Evolutionary conservation across 2,113 vertebrate genomes (phyloP).

Genomic region (Peromyscus maniculatus): DNA sequence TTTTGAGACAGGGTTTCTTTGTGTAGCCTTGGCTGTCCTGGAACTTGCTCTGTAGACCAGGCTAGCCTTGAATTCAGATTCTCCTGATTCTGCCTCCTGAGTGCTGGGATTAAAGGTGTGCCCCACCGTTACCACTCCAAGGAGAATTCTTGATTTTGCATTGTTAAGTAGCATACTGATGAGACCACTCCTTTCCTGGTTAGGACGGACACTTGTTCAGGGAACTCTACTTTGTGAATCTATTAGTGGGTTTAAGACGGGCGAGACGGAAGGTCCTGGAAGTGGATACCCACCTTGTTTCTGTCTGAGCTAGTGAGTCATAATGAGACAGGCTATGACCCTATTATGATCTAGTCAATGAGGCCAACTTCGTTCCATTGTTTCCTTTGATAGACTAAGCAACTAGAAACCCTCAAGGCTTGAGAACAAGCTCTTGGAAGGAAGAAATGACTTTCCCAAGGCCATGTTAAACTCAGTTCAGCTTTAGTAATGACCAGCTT

Average conservation of each 20-base stretch:
- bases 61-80: background rate
- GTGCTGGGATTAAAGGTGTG: background rate
- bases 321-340: background rate
- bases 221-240: conserved; percentile 57
- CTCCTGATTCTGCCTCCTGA: background rate
- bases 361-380: background rate
- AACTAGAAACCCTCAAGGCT: background rate
- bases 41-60: background rate
- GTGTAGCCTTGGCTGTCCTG: background rate
- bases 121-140: too few relatives aligned
- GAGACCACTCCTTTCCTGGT: conserved; percentile 12
- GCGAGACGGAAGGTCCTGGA: conserved; percentile 49
- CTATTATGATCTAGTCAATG: background rate
- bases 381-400: background rate
- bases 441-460: background rate
- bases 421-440: background rate
- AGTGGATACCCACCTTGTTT: conserved; percentile 40
- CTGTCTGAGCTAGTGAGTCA: conserved; percentile 57
- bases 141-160: background rate
- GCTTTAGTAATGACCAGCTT: background rate
- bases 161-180: background rate
- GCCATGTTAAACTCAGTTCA: background rate
- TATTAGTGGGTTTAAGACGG: conserved; percentile 17
- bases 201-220: background rate
- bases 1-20: background rate